Conservation (phyloP, 2,888 invertebrate species). For the Cotesia congregata region DNA sequence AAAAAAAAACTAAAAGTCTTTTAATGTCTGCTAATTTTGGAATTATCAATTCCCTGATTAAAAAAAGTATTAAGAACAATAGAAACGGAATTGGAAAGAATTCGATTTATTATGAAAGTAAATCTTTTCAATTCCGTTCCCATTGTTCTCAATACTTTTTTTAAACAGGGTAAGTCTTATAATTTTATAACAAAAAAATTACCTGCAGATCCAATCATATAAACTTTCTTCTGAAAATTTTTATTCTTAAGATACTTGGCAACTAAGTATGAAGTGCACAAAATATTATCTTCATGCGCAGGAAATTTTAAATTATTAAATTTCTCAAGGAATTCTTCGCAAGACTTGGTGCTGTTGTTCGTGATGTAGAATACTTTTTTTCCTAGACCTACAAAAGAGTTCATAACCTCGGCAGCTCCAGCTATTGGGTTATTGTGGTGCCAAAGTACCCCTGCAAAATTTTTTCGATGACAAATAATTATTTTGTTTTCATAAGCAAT, state of each 20-base stretch:
- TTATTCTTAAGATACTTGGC: constrained; percentile 73
- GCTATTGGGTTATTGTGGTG: constrained; percentile 69
- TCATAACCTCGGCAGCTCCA: constrained; percentile 72
- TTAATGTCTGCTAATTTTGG: no score
- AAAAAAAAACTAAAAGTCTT: no score
- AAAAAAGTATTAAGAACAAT: no score
- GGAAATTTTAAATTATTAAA: constrained; percentile 73
- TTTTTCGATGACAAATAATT: background rate
- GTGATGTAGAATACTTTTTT: constrained; percentile 78
- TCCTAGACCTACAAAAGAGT: constrained; percentile 71
- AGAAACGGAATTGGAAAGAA: no score
- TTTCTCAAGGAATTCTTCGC: constrained; percentile 74
- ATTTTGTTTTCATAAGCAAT: background rate
- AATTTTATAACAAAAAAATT: constrained; percentile 6
- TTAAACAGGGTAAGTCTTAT: no score
- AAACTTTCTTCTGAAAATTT: constrained; percentile 71
- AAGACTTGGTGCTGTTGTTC: constrained; percentile 78
- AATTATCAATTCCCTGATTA: no score
- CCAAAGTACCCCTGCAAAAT: constrained; percentile 73
- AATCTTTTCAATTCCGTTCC: no score
- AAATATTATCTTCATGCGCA: constrained; percentile 71
- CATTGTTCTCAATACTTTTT: no score
- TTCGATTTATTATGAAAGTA: no score
- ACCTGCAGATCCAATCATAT: constrained; percentile 58
- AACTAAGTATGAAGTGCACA: constrained; percentile 73